phyloP scores from a whole-genome alignment of 2,888 invertebrate species.

The Nemotelus pantherinus region DNA sequence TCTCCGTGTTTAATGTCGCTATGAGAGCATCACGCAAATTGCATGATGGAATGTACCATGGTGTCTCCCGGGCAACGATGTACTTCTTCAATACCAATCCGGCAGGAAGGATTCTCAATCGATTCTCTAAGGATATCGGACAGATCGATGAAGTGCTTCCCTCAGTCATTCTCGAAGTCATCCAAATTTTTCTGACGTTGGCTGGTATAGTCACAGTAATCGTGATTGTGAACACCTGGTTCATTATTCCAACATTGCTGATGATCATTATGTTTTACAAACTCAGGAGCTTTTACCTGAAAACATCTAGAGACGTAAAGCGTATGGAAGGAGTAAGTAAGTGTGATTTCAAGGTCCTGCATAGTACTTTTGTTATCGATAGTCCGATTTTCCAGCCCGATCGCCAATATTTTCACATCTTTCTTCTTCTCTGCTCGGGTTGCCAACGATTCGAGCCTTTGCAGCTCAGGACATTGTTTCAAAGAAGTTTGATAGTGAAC shows the following conservation, averaged over 20 bases:
- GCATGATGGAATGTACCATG: conserved; percentile 86
- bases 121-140: conserved; percentile 90
- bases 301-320: conserved; percentile 83
- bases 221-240: conserved; percentile 77
- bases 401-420: conserved; percentile 95
- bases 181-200: conserved; percentile 82
- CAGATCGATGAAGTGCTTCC: conserved; percentile 66
- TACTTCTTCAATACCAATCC: conserved; percentile 90
- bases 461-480: conserved; percentile 81
- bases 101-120: conserved; percentile 82
- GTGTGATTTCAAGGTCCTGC: conserved; percentile 59
- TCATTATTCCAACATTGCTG: conserved; percentile 75
- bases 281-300: conserved; percentile 79
- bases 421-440: conserved; percentile 87
- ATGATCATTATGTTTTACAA: conserved; percentile 79
- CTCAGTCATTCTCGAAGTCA: conserved; percentile 64
- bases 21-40: conserved; percentile 81
- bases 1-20: conserved; percentile 68
- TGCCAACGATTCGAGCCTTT: conserved; percentile 91
- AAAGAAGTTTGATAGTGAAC: conserved; percentile 82
- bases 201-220: conserved; percentile 84
- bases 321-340: conserved; percentile 83
- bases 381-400: conserved; percentile 70
- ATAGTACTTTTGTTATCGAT: not conserved
- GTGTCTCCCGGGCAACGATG: conserved; percentile 83